Conservation (phyloP, 2,888 invertebrate genomes). For the Temnothorax ravouxi region DNA sequence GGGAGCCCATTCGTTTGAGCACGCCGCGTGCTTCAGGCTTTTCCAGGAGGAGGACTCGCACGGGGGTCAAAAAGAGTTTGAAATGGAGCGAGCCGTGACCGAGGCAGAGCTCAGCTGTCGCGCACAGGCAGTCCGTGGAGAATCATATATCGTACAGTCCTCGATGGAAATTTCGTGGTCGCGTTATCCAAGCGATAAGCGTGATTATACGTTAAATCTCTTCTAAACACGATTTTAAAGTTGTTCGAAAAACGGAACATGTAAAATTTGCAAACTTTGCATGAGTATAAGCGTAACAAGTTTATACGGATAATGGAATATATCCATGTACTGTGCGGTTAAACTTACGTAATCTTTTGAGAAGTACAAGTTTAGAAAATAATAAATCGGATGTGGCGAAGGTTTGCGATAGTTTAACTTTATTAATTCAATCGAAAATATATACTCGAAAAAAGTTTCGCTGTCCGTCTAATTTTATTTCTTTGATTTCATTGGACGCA, state of each 20-base stretch:
- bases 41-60: constrained; percentile 52
- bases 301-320: constrained; percentile 9
- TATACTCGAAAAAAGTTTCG: background rate
- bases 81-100: constrained; percentile 75
- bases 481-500: background rate
- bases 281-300: background rate
- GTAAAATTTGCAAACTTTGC: background rate
- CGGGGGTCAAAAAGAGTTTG: constrained; percentile 71
- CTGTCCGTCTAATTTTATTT: background rate
- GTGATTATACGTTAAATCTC: constrained; percentile 10
- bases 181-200: constrained; percentile 33
- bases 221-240: background rate
- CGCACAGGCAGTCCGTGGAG: constrained; percentile 73
- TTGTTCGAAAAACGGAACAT: background rate
- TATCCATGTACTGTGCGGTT: background rate
- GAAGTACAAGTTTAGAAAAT: background rate
- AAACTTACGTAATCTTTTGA: constrained; percentile 26
- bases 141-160: constrained; percentile 72
- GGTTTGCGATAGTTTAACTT: constrained; percentile 19
- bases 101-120: constrained; percentile 77
- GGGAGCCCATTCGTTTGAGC: constrained; percentile 64
- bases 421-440: constrained; percentile 3
- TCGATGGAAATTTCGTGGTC: constrained; percentile 68
- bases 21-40: constrained; percentile 63
- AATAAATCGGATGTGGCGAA: constrained; percentile 20